A percentile compares a stretch with the other conserved stretches of the same genome.
Evolutionary conservation across 2,888 invertebrate genomes (phyloP).

Genomic region (Allolobophora icterica): DNA sequence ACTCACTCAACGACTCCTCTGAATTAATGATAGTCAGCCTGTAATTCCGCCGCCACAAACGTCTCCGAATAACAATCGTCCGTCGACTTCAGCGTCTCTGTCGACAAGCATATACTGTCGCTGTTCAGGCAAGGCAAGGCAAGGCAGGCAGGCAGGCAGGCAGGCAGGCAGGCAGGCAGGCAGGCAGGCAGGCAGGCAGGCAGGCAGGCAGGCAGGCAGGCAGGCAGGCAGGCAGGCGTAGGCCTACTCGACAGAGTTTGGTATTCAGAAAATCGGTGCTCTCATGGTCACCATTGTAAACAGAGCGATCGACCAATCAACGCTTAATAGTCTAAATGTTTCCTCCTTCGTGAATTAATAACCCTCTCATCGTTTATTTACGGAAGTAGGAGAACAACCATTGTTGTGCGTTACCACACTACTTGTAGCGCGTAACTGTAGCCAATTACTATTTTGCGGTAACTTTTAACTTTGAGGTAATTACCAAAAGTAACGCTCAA

Average conservation of each 20-base stretch:
- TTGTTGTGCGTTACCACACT: too few species aligned
- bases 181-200: background rate
- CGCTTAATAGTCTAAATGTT: background rate
- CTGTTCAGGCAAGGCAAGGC: background rate
- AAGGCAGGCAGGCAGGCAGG: background rate
- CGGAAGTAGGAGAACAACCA: too few species aligned
- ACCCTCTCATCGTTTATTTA: too few species aligned
- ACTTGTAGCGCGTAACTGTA: too few species aligned
- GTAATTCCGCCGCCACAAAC: background rate
- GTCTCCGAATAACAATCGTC: background rate
- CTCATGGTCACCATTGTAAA: background rate
- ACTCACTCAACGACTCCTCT: background rate
- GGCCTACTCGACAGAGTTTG: too few species aligned
- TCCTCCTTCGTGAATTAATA: background rate
- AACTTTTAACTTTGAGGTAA: too few species aligned
- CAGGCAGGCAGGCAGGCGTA: too few species aligned
- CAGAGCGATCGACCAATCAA: background rate
- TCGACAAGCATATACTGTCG: too few species aligned
- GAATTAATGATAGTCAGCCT: background rate
- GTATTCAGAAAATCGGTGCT: background rate
- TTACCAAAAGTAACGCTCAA: too few species aligned
- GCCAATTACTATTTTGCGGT: too few species aligned
- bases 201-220: too few species aligned
- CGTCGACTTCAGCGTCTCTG: too few species aligned
- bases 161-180: background rate